Base-by-base conservation (phyloP, 2,888 invertebrate genomes). In the Galeruca laticollis region DNA sequence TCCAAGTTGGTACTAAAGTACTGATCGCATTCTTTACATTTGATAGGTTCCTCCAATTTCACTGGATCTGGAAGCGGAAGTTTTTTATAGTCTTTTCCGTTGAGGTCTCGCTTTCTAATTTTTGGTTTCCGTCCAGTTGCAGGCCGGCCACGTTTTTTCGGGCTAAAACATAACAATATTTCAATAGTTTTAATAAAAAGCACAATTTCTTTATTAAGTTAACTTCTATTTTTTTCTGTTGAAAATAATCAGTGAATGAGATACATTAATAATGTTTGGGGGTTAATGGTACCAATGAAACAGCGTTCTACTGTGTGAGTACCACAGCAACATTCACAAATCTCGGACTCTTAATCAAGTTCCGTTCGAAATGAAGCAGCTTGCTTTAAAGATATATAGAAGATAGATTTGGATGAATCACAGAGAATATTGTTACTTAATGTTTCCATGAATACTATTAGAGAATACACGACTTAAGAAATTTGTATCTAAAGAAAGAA, bases 1-100 rank as follows among this genome's bases (percentile, higher is more conserved):
- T 70, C 72, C n/a, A 74, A 49, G 49, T 69, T 69, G 6, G 69
- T 69, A 21, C 31, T 11, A 33, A 68, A 70, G 8, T 54, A 37
- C 20, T 63, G 51, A 18, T 52, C 43, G 49, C 70, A 70, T 3
- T 52, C 21, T 4, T 61, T 40, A 54, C 70, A 70, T 54, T 47
- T 15, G 10, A 70, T 21, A 0, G 70, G 70, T 51, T 70, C 67
- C 2, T 70, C 70, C 13, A 70, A 37, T 60, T 61, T 68, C 6
- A 60, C 35, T n/a, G 70, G 70, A 52, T 63, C 70, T 4, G 69
- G 69, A 13, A 60, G 56, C 2, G 69, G 64, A 1, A 33, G 26
- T 18, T 57, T 57, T 57, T 57, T 57, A 18, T 57, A 57, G 10
- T 57, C 33, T 33, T 57, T 33, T 18, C 56, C 56, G 33, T 57